Evolutionary conservation across 2,888 invertebrate species (phyloP).

Genomic region (Parochlus steinenii): DNA sequence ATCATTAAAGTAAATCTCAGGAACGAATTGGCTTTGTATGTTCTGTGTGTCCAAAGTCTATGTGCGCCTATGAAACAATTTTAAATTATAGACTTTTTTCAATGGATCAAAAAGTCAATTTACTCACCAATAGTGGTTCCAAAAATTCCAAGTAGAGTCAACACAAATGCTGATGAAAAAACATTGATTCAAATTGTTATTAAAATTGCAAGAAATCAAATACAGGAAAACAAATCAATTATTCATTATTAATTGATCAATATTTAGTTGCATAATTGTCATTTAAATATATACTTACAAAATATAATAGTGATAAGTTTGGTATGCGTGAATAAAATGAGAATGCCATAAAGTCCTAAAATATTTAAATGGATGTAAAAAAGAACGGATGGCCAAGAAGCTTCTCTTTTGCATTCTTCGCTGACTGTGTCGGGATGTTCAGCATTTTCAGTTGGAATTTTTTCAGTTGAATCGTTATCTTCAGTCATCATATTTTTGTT

Average conservation of each 20-base stretch:
- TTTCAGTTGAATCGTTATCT: not conserved
- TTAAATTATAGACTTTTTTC: no score
- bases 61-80: conserved; percentile 92
- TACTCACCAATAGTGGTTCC: conserved; percentile 82
- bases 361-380: conserved; percentile 58
- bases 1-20: conserved; percentile 62
- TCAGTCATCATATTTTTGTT: conserved; percentile 1
- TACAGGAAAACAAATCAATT: not conserved
- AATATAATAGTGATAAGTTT: conserved; percentile 43
- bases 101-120: no score
- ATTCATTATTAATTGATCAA: not conserved
- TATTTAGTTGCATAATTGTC: not conserved
- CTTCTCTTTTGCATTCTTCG: conserved; percentile 35
- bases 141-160: conserved; percentile 47
- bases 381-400: conserved; percentile 54
- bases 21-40: conserved; percentile 58
- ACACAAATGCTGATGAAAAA: conserved; percentile 38
- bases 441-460: not conserved
- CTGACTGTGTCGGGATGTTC: not conserved
- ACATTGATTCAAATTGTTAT: not conserved
- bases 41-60: conserved; percentile 78
- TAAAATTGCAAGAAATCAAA: conserved; percentile 1
- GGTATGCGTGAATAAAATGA: conserved; percentile 40
- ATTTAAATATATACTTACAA: conserved; percentile 35
- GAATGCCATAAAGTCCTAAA: conserved; percentile 46